A percentile compares a stretch with the other conserved stretches of the same genome.
phyloP scores from a whole-genome alignment of 1,140 invertebrate species.

The Popillia japonica region DNA sequence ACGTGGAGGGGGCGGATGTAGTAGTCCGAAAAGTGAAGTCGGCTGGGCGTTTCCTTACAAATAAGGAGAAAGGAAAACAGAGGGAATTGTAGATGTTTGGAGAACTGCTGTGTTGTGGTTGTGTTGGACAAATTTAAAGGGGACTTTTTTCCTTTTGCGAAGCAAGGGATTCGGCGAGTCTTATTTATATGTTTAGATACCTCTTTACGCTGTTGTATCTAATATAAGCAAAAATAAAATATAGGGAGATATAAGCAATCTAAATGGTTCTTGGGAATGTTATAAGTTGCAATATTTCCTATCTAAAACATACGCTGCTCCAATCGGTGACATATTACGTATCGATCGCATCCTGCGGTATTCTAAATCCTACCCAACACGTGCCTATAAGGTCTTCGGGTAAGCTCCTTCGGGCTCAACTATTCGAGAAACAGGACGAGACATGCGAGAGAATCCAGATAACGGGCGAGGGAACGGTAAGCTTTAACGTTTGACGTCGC shows the following conservation, averaged over 20 bases:
- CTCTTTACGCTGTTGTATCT: no score
- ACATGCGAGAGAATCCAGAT: background rate
- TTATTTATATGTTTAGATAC: no score
- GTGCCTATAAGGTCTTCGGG: background rate
- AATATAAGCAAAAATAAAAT: no score
- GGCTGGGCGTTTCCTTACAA: background rate
- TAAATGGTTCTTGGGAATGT: no score
- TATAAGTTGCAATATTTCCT: no score
- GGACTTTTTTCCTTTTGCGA: no score
- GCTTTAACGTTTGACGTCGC: conserved; percentile 7
- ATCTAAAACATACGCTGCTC: background rate
- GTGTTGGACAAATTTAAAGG: no score
- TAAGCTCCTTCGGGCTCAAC: conserved; percentile 20
- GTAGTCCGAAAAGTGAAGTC: background rate
- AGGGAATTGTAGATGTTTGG: no score
- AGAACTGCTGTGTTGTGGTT: no score
- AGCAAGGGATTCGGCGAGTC: no score
- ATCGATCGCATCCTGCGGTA: conserved; percentile 15
- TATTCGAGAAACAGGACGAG: background rate
- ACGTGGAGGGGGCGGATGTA: background rate
- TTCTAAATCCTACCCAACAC: conserved; percentile 8
- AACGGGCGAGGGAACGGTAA: background rate
- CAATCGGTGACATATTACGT: conserved; percentile 1
- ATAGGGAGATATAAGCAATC: no score
- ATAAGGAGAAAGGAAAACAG: background rate